Conservation (phyloP, 2,888 invertebrate genomes). For the Phoenoteleia sp. region DNA sequence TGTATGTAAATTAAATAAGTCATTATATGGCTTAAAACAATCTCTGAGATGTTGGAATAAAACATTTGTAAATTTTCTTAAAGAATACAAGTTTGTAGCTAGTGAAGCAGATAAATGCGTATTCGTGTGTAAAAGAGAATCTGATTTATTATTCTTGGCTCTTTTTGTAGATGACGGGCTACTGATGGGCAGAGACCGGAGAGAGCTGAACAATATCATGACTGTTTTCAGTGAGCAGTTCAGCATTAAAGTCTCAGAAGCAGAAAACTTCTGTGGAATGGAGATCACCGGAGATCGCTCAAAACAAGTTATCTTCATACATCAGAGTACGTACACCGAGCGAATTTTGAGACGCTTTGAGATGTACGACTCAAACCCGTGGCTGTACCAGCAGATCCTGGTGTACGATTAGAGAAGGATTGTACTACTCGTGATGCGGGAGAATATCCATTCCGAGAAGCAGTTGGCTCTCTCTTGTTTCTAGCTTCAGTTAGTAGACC, state of each 20-base stretch:
- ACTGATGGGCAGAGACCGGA: slow-evolving; percentile 57
- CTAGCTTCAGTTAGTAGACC: too few species aligned
- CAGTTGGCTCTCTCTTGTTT: too few species aligned
- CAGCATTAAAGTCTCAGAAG: slow-evolving; percentile 32
- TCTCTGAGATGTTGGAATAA: slow-evolving; percentile 78
- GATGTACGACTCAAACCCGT: slow-evolving; percentile 62
- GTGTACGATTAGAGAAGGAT: slow-evolving; percentile 15
- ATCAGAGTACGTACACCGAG: slow-evolving; percentile 65
- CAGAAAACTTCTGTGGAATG: slow-evolving; percentile 69
- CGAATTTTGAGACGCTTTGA: slow-evolving; percentile 56
- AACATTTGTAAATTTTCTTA: slow-evolving; percentile 71
- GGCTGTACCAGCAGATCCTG: slow-evolving; percentile 58
- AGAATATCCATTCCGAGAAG: too few species aligned
- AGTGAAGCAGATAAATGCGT: slow-evolving; percentile 75
- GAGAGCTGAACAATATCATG: slow-evolving; percentile 28
- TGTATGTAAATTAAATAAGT: slow-evolving; percentile 76
- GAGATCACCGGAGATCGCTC: slow-evolving; percentile 59
- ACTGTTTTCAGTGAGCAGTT: slow-evolving; percentile 36
- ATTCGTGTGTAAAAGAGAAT: slow-evolving; percentile 63
- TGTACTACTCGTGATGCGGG: not conserved
- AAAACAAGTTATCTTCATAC: slow-evolving; percentile 42
- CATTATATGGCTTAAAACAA: slow-evolving; percentile 80
- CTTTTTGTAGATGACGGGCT: slow-evolving; percentile 74
- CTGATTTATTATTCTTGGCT: slow-evolving; percentile 55
- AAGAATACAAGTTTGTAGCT: slow-evolving; percentile 67